phyloP scores from a whole-genome alignment of 92 coral and sea anemone species.

The Zoanthus sociatus region DNA sequence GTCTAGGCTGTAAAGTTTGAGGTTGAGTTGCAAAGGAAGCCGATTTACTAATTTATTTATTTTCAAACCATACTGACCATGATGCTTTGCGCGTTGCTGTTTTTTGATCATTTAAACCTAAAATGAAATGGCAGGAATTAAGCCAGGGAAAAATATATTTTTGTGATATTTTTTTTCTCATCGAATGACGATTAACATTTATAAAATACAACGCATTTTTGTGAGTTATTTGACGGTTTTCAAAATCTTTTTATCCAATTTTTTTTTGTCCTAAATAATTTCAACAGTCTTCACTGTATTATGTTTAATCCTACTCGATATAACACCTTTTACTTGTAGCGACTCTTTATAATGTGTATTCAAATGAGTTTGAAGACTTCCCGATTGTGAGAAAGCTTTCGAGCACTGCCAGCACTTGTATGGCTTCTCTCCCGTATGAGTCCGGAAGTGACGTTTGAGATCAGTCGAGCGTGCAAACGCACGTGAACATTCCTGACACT shows the following conservation, averaged over 20 bases:
- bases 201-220: neutral
- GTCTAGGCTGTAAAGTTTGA: no score
- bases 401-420: conserved; percentile 99
- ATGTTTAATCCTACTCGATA: conserved; percentile 48
- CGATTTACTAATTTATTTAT: no score
- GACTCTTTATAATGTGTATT: conserved; percentile 97
- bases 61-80: no score
- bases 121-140: no score
- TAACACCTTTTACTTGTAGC: conserved; percentile 86
- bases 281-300: neutral
- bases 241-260: neutral
- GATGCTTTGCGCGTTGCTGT: no score
- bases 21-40: no score
- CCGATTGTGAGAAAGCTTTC: conserved; percentile 98
- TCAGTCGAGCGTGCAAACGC: conserved; percentile 99
- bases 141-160: no score
- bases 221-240: neutral
- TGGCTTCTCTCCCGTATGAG: conserved; percentile 98
- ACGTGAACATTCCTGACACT: conserved; percentile 94
- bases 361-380: conserved; percentile 93
- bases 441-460: conserved; percentile 97
- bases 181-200: neutral
- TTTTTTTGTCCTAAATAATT: neutral
- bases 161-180: no score
- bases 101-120: no score